Evolutionary conservation across 1,140 invertebrate genomes (phyloP), one percentile per base, ranked within the genome.

Genomic region (Heliothis virescens): DNA sequence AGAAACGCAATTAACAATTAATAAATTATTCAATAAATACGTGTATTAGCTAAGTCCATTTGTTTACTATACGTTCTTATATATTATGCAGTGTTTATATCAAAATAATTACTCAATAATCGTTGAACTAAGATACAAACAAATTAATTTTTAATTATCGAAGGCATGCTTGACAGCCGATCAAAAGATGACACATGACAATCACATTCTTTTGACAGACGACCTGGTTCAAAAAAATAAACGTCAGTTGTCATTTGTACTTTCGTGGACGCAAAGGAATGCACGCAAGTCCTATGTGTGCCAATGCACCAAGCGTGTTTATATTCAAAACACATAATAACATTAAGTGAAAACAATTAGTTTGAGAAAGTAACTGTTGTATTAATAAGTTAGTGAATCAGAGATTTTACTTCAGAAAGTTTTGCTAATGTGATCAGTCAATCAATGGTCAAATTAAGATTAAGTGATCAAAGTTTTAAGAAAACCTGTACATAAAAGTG

Each of bases 261-360:
- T 76, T 63, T 76, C 69, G 15, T 72, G 52, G 9, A 72, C 50
- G 72, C 53, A 21, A 60, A 76, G 65, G 65, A 69, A 69, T 69
- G 65, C 48, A 65, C 48, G 18, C 65, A 29, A 26, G 48, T 26
- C 60, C 21, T 53, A 76, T 65, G 74, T 62, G 15, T 62, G 60
- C 55, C 74, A 76, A 52, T 63, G 69, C 67, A 71, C 21, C 67
- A 16, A 13, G 18, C 18, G 47, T 29, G 48, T 71, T 71, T 52
- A 21, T 71, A 71, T 71, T 71, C 48, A 10, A 50, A 26, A 34
- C 60, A 34, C 60, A 76, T 48, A 48, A 18, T 48, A 1, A 60
- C 34, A 74, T 76, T 65, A 41, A 76, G 47, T 76, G 59, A 71
- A 71, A 71, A 71, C 67, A 71, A 71, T 71, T 71, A 67, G 63